Evolutionary conservation across 2,888 invertebrate species (phyloP).

Genomic region (Cryptus viduatorius): DNA sequence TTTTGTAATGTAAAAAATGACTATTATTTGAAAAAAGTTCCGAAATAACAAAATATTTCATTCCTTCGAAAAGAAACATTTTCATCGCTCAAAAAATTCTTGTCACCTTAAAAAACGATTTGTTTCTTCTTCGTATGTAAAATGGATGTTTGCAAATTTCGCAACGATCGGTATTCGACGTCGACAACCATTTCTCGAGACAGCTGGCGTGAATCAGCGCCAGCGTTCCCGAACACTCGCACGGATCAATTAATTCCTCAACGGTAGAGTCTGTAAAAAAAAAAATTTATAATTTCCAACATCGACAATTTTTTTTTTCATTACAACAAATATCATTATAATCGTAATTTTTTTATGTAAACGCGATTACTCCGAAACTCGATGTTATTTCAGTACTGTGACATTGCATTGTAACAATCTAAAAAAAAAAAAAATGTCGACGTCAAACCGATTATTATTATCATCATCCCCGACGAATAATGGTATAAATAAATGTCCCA

Average conservation of each 20-base stretch:
- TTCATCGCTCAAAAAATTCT: not conserved
- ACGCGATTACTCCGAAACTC: not conserved
- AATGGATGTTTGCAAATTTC: constrained; percentile 86
- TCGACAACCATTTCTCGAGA: constrained; percentile 87
- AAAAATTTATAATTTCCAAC: not conserved
- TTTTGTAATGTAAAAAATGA: too few species aligned
- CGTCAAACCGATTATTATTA: constrained; percentile 14
- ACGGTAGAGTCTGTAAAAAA: constrained; percentile 78
- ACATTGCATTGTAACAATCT: not conserved
- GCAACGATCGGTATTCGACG: constrained; percentile 86
- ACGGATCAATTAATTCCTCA: constrained; percentile 86
- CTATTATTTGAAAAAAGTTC: too few species aligned
- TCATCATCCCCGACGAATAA: constrained; percentile 22
- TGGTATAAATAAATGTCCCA: not conserved
- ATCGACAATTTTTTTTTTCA: too few species aligned
- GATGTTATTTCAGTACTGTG: not conserved
- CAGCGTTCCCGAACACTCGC: constrained; percentile 86
- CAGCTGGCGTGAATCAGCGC: constrained; percentile 86
- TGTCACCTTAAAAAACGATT: constrained; percentile 79
- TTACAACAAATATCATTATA: too few species aligned
- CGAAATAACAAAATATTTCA: too few species aligned
- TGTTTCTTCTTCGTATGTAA: constrained; percentile 83
- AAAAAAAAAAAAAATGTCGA: not conserved
- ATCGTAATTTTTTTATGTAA: not conserved
- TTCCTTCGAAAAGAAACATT: not conserved